Evolutionary conservation across 2,888 invertebrate genomes (phyloP).

Genomic region (Napeogenes inachia): DNA sequence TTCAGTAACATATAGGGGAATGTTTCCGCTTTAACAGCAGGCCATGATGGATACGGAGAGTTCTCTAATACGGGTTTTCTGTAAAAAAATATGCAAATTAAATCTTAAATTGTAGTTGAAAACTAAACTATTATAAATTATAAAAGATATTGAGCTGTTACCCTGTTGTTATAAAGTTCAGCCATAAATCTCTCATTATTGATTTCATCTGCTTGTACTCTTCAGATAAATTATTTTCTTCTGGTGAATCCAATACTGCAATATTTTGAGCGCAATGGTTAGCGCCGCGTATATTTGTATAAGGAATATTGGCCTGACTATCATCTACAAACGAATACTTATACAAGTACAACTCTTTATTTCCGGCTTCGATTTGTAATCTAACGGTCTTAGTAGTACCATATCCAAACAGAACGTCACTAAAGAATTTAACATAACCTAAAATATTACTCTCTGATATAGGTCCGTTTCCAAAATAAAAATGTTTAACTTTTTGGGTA

Average conservation of each 20-base stretch:
- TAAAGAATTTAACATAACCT: slow-evolving; percentile 42
- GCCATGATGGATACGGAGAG: slow-evolving; percentile 42
- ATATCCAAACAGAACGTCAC: slow-evolving; percentile 50
- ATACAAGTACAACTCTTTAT: slow-evolving; percentile 46
- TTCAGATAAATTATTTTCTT: slow-evolving; percentile 26
- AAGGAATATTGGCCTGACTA: slow-evolving; percentile 31
- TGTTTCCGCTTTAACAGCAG: slow-evolving; percentile 32
- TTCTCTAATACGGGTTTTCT: slow-evolving; percentile 33
- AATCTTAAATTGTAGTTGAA: neutral
- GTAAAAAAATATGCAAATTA: slow-evolving; percentile 17
- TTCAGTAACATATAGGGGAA: slow-evolving; percentile 45
- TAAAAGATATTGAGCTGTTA: slow-evolving; percentile 10
- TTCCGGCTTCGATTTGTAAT: slow-evolving; percentile 40
- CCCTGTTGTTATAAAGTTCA: slow-evolving; percentile 34
- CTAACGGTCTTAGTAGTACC: slow-evolving; percentile 37
- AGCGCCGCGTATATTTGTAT: slow-evolving; percentile 32
- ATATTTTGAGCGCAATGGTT: slow-evolving; percentile 40
- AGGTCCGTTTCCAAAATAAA: slow-evolving; percentile 38
- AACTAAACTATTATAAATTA: neutral
- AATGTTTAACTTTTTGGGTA: slow-evolving; percentile 36
- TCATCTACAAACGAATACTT: slow-evolving; percentile 44
- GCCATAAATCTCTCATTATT: slow-evolving; percentile 33
- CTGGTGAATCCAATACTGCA: slow-evolving; percentile 35
- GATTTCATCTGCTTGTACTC: slow-evolving; percentile 29
- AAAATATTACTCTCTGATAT: slow-evolving; percentile 37